Evolutionary conservation across 2,113 vertebrate species (phyloP).

Genomic region (Heliornis fulica): DNA sequence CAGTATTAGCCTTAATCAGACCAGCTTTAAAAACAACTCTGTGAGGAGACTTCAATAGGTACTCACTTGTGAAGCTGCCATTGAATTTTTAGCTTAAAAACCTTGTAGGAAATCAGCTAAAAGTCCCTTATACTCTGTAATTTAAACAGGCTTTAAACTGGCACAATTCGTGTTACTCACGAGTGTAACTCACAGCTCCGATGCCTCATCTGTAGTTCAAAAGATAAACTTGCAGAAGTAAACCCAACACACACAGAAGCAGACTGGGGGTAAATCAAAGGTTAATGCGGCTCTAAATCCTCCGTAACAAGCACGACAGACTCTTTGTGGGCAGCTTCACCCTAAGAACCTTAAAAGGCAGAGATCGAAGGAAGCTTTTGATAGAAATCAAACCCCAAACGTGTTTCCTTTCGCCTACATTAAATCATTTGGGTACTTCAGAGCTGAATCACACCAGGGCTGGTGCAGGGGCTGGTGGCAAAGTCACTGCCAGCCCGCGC

Average conservation of each 20-base stretch:
- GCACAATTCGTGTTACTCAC: background rate
- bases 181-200: background rate
- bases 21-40: background rate
- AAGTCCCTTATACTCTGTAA: background rate
- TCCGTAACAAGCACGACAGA: background rate
- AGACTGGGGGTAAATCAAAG: background rate
- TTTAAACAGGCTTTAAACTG: background rate
- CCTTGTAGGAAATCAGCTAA: conserved; percentile 5
- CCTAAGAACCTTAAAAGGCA: conserved; percentile 20
- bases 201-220: background rate
- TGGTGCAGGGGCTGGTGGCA: background rate
- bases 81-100: background rate
- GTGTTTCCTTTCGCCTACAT: background rate
- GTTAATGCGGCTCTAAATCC: conserved; percentile 24
- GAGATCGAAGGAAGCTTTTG: background rate
- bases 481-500: background rate
- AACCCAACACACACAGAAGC: conserved; percentile 13
- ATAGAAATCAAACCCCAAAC: conserved; percentile 4
- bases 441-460: background rate
- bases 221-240: conserved; percentile 21
- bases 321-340: background rate
- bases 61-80: background rate
- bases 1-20: too few relatives aligned
- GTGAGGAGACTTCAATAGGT: background rate
- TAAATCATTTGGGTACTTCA: background rate